These are phyloP conservation scores for Allophyes oxyacanthae DNA, from an alignment of 2,888 invertebrate species.

Conservation along the genomic window DNA sequence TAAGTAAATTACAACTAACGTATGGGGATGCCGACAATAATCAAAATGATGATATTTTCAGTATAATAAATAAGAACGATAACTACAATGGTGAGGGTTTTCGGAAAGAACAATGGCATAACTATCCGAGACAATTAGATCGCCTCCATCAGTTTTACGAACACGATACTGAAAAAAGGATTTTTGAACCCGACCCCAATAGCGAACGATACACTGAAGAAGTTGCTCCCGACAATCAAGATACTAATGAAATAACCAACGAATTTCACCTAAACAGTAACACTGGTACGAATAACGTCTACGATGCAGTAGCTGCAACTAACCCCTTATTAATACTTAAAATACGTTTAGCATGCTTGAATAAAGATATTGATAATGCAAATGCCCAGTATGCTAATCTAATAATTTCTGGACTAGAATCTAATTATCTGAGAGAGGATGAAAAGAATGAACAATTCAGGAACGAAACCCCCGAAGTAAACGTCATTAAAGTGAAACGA, in stretches of 20 bases:
- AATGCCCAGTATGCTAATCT: constrained; percentile 56
- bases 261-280: constrained; percentile 65
- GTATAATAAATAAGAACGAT: constrained; percentile 64
- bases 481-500: constrained; percentile 70
- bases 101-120: constrained; percentile 82
- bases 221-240: constrained; percentile 41
- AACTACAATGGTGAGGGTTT: constrained; percentile 76
- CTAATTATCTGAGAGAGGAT: constrained; percentile 55
- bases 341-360: constrained; percentile 76
- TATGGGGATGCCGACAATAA: constrained; percentile 63
- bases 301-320: constrained; percentile 67
- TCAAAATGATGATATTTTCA: constrained; percentile 60
- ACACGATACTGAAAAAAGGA: constrained; percentile 62
- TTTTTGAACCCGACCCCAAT: constrained; percentile 65
- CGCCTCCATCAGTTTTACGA: constrained; percentile 73
- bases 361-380: constrained; percentile 62
- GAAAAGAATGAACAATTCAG: constrained; percentile 53
- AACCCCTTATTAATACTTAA: constrained; percentile 79
- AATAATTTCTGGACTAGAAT: constrained; percentile 52
- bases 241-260: constrained; percentile 62
- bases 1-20: constrained; percentile 51
- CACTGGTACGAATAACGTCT: constrained; percentile 60
- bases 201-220: constrained; percentile 57
- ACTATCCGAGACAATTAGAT: constrained; percentile 81
- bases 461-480: constrained; percentile 63